Evolutionary conservation across 2,797 vertebrate genomes (phyloP).

Genomic region (Dicrostonyx torquatus): DNA sequence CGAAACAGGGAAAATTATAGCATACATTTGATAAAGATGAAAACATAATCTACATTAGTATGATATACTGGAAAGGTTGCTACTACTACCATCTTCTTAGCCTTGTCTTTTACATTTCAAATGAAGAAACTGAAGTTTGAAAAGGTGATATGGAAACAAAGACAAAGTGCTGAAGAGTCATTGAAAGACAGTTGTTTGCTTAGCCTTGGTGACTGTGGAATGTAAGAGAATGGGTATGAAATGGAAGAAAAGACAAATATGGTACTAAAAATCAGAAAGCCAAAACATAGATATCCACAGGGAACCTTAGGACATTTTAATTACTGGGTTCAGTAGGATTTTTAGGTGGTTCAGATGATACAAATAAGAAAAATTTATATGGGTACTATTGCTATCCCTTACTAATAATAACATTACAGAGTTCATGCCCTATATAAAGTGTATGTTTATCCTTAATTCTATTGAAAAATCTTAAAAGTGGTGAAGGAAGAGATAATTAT

Average conservation of each 20-base stretch:
- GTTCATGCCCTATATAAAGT: not conserved
- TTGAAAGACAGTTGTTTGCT: not conserved
- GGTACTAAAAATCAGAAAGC: not conserved
- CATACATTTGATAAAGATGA: conserved; percentile 44
- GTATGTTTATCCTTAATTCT: not conserved
- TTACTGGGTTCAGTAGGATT: not conserved
- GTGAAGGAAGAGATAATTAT: not conserved
- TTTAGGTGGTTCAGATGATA: not conserved
- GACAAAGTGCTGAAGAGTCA: not conserved
- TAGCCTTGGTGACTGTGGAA: not conserved
- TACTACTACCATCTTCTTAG: not conserved
- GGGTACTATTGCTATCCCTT: not conserved
- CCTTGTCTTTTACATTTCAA: not conserved
- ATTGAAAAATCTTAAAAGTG: not conserved
- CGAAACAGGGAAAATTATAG: conserved; percentile 55
- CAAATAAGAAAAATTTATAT: not conserved
- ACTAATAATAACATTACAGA: not conserved
- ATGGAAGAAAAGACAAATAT: not conserved
- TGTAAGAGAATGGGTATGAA: not conserved
- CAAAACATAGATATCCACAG: not conserved
- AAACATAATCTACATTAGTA: not conserved
- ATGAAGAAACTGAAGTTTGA: not conserved
- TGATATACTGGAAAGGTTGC: not conserved
- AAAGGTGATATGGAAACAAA: not conserved
- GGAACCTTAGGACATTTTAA: not conserved